These are phyloP conservation scores for Caenorhabditis drosophilae DNA, from an alignment of 2,888 invertebrate genomes.

Conservation along the genomic window DNA sequence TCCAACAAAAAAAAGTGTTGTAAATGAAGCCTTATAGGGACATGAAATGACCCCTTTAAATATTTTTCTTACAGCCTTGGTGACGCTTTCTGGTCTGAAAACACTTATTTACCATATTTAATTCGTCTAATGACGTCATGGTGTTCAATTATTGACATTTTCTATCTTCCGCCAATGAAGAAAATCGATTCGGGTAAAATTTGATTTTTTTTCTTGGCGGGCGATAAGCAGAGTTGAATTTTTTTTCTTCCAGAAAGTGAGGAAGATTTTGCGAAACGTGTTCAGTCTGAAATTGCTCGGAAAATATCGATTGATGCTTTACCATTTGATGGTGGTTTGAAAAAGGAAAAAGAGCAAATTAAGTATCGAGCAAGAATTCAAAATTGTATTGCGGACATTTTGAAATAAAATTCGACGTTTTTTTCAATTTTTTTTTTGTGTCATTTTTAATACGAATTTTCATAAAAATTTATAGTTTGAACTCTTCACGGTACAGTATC, in stretches of 20 bases:
- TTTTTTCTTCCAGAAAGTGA: conserved; percentile 30
- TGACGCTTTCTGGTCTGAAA: conserved; percentile 49
- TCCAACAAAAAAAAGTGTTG: no score
- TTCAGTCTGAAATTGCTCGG: conserved; percentile 38
- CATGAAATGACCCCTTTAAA: no score
- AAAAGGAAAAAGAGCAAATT: conserved; percentile 10
- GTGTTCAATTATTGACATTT: conserved; percentile 36
- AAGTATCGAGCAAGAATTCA: conserved; percentile 9
- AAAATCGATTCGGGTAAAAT: conserved; percentile 18
- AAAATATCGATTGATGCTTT: conserved; percentile 34
- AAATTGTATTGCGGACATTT: background rate
- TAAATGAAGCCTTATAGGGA: no score
- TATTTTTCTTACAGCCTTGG: conserved; percentile 36
- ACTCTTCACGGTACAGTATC: no score
- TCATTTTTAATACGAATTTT: no score
- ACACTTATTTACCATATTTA: conserved; percentile 44
- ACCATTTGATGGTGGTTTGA: conserved; percentile 47
- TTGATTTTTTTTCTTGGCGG: background rate
- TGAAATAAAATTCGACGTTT: background rate
- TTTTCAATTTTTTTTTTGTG: background rate
- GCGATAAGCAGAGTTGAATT: no score
- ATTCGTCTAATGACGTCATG: conserved; percentile 47
- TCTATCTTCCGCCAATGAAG: conserved; percentile 40
- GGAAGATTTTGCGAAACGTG: conserved; percentile 45
- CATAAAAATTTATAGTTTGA: no score